Evolutionary conservation across 2,113 vertebrate genomes (phyloP).

Genomic region (Leptosomus discolor): DNA sequence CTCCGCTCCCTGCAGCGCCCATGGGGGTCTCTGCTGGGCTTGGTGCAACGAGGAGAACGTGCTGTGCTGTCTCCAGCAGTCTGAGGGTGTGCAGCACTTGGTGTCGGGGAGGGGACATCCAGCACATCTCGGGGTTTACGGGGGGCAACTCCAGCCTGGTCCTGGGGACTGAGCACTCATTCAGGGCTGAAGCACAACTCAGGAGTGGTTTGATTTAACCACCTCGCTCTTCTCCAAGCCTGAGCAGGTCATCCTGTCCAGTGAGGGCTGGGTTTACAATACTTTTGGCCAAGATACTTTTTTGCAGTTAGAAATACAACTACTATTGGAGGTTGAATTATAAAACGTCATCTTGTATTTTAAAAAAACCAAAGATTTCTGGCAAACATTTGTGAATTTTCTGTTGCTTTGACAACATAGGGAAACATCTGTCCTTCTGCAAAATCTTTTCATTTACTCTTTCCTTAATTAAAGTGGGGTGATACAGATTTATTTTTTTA

Average conservation of each 20-base stretch:
- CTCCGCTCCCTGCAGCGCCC: accelerated
- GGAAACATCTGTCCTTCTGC: neutral
- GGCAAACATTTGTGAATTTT: neutral
- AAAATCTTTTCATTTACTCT: neutral
- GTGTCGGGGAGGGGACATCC: neutral
- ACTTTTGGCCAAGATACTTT: neutral
- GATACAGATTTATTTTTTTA: neutral
- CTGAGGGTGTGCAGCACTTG: accelerated
- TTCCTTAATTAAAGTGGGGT: neutral
- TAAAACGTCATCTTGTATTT: neutral
- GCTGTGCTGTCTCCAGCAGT: no score
- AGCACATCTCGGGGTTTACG: accelerated
- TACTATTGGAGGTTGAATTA: neutral
- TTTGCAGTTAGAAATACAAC: neutral
- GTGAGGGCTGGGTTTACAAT: neutral
- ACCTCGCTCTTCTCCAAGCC: neutral
- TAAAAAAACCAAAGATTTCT: neutral
- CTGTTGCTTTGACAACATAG: neutral
- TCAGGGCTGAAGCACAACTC: neutral
- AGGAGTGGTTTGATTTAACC: neutral
- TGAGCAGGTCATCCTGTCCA: neutral
- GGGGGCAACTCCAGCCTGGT: neutral
- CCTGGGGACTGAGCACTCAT: accelerated
- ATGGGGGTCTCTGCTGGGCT: neutral
- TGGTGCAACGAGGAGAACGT: accelerated